phyloP scores from a whole-genome alignment of 2,888 invertebrate genomes.

The Sminthurinus aureus region DNA sequence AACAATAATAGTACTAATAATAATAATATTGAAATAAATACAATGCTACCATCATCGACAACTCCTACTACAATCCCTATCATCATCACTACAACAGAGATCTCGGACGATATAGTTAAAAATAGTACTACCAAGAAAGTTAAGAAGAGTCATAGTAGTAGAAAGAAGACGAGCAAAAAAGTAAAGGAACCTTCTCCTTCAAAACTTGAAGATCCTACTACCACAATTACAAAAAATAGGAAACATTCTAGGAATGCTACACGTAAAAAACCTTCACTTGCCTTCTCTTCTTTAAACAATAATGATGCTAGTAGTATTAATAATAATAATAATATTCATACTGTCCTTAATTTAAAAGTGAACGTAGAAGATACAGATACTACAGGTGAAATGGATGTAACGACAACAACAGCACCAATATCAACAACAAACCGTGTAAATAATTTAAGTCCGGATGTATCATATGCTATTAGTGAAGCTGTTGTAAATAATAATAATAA shows the following conservation, averaged over 20 bases:
- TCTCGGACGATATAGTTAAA: neutral
- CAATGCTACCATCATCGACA: too few relatives aligned
- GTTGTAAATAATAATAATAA: neutral
- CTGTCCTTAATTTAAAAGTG: neutral
- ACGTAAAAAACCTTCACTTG: neutral
- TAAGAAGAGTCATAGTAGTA: neutral
- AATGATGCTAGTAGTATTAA: neutral
- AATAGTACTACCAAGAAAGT: neutral
- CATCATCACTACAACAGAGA: neutral
- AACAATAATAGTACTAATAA: too few relatives aligned
- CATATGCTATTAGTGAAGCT: slow-evolving; percentile 1
- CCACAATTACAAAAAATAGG: neutral
- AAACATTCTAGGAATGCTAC: neutral
- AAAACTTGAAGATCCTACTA: neutral
- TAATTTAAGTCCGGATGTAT: neutral
- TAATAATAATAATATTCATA: neutral
- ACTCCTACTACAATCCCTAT: too few relatives aligned
- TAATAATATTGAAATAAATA: neutral
- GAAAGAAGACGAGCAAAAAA: neutral
- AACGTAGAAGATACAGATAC: neutral
- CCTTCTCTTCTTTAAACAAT: neutral
- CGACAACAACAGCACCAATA: neutral
- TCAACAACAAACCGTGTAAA: neutral
- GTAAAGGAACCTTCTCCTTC: neutral
- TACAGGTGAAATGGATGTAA: neutral